Evolutionary conservation across 2,797 vertebrate genomes (phyloP).

Genomic region (Sebastes miniatus): DNA sequence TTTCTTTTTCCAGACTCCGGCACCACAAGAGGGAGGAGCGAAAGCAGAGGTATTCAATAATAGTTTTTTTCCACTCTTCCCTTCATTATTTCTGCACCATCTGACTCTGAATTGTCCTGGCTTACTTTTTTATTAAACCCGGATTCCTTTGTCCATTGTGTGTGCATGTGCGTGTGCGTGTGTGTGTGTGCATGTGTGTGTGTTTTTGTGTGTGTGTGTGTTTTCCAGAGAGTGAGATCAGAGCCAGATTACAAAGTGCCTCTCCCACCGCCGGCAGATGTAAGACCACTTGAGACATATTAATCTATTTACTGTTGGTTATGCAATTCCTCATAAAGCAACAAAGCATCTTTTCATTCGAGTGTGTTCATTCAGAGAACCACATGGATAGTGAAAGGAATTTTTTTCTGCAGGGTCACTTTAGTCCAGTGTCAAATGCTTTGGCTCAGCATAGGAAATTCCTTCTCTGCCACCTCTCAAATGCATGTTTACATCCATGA

Average conservation of each 20-base stretch:
- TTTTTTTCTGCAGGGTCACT: background rate
- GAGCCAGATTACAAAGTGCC: conserved; percentile 94
- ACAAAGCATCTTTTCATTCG: conserved; percentile 47
- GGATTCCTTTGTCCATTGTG: conserved; percentile 51
- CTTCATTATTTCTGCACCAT: conserved; percentile 45
- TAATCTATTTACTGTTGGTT: conserved; percentile 40
- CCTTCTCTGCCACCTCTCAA: conserved; percentile 15
- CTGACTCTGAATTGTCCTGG: conserved; percentile 12
- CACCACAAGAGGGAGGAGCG: conserved; percentile 89
- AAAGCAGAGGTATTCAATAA: conserved; percentile 87
- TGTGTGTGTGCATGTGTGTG: conserved; percentile 27
- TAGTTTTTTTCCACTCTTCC: background rate
- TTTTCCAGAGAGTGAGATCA: conserved; percentile 93
- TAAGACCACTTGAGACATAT: conserved; percentile 80
- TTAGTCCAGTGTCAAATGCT: conserved; percentile 26
- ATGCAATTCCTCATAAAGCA: conserved; percentile 46
- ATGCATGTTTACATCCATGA: conserved; percentile 20
- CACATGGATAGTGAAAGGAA: background rate
- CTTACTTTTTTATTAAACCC: conserved; percentile 46
- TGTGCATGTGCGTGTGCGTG: conserved; percentile 13
- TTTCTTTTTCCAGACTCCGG: conserved; percentile 62
- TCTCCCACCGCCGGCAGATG: conserved; percentile 93
- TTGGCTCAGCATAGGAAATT: conserved; percentile 9
- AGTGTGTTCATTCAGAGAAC: conserved; percentile 28
- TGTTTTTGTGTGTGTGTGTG: conserved; percentile 24